These are phyloP conservation scores for Tipula helvola DNA, from an alignment of 2,888 invertebrate genomes.

Conservation along the genomic window DNA sequence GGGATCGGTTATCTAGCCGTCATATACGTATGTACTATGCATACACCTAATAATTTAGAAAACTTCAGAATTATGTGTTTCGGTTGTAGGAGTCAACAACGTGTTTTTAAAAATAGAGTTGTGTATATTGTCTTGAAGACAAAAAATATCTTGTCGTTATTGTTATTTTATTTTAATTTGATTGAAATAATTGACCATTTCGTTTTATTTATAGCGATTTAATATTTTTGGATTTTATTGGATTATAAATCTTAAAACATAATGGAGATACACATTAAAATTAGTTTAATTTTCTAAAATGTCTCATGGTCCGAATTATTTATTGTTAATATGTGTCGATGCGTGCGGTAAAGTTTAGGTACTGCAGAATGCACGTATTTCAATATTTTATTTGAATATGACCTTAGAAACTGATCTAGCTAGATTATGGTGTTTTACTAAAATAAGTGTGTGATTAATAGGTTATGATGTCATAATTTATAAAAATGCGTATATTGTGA, in stretches of 20 bases:
- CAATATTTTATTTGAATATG: neutral
- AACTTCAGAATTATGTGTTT: neutral
- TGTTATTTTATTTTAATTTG: neutral
- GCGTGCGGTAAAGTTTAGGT: neutral
- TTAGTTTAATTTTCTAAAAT: neutral
- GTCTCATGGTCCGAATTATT: neutral
- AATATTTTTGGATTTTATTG: neutral
- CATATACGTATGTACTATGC: neutral
- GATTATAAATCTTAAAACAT: neutral
- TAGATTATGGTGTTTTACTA: neutral
- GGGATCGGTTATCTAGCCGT: neutral
- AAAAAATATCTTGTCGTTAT: neutral
- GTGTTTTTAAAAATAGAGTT: neutral
- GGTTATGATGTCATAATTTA: neutral
- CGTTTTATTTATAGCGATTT: neutral
- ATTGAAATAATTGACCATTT: neutral
- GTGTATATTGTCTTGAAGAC: neutral
- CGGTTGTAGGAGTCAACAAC: neutral
- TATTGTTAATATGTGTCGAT: neutral
- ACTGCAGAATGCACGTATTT: neutral
- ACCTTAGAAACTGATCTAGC: neutral
- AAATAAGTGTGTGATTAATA: neutral
- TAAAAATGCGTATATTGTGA: neutral
- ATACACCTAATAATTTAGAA: neutral
- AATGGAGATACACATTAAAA: neutral